Evolutionary conservation across 2,113 vertebrate genomes (phyloP).

Genomic region (Hydropotes inermis): DNA sequence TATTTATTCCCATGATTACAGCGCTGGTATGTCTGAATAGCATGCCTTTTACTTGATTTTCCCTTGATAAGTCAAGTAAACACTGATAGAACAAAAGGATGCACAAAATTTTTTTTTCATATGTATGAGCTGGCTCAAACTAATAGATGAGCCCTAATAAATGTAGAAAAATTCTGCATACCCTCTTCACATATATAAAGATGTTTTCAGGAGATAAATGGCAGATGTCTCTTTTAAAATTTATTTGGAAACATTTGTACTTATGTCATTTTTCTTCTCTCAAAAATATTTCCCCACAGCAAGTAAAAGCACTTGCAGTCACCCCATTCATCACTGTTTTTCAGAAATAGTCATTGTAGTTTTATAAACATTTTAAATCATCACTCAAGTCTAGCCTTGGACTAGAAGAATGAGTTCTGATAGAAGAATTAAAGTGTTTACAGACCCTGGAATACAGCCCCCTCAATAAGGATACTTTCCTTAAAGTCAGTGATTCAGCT

Average conservation of each 20-base stretch:
- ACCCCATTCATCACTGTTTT: background rate
- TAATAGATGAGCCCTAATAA: background rate
- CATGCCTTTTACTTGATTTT: background rate
- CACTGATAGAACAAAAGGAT: background rate
- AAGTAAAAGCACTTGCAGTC: background rate
- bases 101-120: background rate
- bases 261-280: background rate
- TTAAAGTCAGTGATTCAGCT: background rate
- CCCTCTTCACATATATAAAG: background rate
- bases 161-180: background rate
- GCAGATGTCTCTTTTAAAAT: background rate
- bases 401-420: background rate
- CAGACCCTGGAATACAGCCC: background rate
- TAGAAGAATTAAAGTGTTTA: background rate
- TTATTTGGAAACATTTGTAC: background rate
- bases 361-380: constrained; percentile 42
- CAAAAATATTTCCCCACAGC: background rate
- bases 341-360: background rate
- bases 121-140: background rate
- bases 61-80: background rate
- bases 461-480: background rate
- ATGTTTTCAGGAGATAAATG: background rate
- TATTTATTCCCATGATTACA: background rate
- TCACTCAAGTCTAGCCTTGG: background rate
- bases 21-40: background rate